A percentile compares a stretch with the other conserved stretches of the same genome.
Evolutionary conservation across 2,888 invertebrate genomes (phyloP).

Genomic region (Lymantria monacha): DNA sequence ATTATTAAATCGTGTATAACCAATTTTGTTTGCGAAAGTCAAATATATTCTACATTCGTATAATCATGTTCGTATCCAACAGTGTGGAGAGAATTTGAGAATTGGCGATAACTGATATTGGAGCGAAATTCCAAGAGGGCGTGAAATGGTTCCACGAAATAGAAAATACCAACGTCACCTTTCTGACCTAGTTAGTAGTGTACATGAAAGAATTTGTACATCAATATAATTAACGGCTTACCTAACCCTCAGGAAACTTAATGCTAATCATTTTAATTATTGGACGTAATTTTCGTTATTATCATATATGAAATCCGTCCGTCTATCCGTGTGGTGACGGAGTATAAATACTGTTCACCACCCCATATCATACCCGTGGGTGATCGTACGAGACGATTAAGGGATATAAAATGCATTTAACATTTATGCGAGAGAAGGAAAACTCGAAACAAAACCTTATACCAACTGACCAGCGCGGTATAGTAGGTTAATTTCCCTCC

Average conservation of each 20-base stretch:
- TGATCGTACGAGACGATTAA: too few species aligned
- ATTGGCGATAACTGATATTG: slow-evolving; percentile 41
- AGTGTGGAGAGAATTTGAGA: slow-evolving; percentile 35
- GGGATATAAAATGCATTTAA: too few species aligned
- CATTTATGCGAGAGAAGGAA: too few species aligned
- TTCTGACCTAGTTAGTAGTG: slow-evolving; percentile 21
- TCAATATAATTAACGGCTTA: background rate
- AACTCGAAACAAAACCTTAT: too few species aligned
- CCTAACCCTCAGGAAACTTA: background rate
- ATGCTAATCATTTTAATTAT: too few species aligned
- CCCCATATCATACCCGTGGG: too few species aligned
- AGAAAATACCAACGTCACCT: slow-evolving; percentile 35
- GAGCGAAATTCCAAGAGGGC: slow-evolving; percentile 37
- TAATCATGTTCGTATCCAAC: slow-evolving; percentile 38
- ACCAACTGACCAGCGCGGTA: too few species aligned
- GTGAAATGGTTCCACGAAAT: slow-evolving; percentile 47
- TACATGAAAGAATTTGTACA: slow-evolving; percentile 10
- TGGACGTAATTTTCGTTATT: background rate
- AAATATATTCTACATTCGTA: slow-evolving; percentile 31
- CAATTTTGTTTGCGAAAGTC: slow-evolving; percentile 23
- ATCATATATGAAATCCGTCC: too few species aligned
- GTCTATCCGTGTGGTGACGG: too few species aligned
- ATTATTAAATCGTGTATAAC: background rate
- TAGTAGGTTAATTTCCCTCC: too few species aligned
- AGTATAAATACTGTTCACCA: too few species aligned